Evolutionary conservation across 2,797 vertebrate species (phyloP).

Genomic region (Lagocephalus sceleratus): DNA sequence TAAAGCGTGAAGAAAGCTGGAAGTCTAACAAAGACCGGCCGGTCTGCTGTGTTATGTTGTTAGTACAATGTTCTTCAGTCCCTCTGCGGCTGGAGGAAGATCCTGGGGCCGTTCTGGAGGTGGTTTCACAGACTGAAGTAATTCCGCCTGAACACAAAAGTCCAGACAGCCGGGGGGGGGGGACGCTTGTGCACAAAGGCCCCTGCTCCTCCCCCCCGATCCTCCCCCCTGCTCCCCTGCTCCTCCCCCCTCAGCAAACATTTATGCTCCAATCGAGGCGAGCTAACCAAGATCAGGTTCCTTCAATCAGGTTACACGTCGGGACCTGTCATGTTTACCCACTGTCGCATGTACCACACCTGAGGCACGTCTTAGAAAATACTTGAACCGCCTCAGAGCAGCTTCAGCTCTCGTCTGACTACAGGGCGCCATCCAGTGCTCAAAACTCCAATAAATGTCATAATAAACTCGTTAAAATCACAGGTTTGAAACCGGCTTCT

Average conservation of each 20-base stretch:
- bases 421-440: slow-evolving; percentile 4
- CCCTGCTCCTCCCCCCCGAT: neutral
- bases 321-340: too few species aligned
- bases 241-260: neutral
- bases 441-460: neutral
- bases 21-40: neutral
- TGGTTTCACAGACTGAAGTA: neutral
- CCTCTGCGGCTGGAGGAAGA: neutral
- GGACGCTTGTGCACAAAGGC: slow-evolving; percentile 1
- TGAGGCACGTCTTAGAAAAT: too few species aligned
- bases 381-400: too few species aligned
- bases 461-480: too few species aligned
- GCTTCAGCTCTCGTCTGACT: neutral
- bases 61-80: neutral
- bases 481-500: too few species aligned
- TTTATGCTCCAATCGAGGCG: too few species aligned
- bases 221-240: neutral
- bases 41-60: neutral
- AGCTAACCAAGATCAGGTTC: too few species aligned
- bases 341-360: too few species aligned
- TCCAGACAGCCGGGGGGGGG: neutral
- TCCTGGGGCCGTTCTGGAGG: neutral
- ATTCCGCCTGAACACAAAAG: slow-evolving; percentile 1
- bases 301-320: too few species aligned
- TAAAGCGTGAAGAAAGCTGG: neutral